Base-by-base conservation (phyloP, 2,797 vertebrate genomes). In the Neomorphus geoffroyi region DNA sequence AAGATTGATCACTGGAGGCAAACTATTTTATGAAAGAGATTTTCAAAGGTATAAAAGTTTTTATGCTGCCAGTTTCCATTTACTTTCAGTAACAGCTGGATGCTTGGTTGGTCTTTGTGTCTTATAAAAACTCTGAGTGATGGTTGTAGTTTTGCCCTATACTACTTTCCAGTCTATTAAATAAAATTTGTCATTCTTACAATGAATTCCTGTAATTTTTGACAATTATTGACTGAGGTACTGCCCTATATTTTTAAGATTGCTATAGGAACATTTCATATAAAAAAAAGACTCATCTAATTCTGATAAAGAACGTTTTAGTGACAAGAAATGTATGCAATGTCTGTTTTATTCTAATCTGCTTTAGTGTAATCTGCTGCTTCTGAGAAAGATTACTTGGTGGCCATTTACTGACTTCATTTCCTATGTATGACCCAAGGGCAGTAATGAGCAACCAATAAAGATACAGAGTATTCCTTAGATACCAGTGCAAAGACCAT, bases 1-100 rank as follows among this genome's bases (percentile, higher is more conserved):
- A 93, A 93, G 74, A 95, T 92, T 88, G 78, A 94, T 95, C 69
- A 87, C 74, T 73, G 19, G 33, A 88, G 46, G 30, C 9, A 79
- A 88, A 72, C 24, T 72, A 58, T 54, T 80, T 62, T 71, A 81
- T 81, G 78, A 88, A 73, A 73, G 54, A 81, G 15, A 85, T 71
- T 92, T 96, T 91, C 58, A 72, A 75, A 92, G 33, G 5, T 51
- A 89, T 50, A 77, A 91, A 66, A 10, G 60, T 37, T 82, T 70
- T 93, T 79, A 79, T 92, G 56, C 7, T 92, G 65, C 30, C 7
- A 21, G 11, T 62, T 88, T 18, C 41, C 48, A 82, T 64, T 82
- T 86, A 71, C 39, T 88, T 93, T 86, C 33, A 85, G 9, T 73
- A 85, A 5, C 11, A 94, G 7, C 30, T 73, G 24, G 11, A 4